Conservation (phyloP, 2,888 invertebrate genomes). For the Hofmannophila pseudospretella region DNA sequence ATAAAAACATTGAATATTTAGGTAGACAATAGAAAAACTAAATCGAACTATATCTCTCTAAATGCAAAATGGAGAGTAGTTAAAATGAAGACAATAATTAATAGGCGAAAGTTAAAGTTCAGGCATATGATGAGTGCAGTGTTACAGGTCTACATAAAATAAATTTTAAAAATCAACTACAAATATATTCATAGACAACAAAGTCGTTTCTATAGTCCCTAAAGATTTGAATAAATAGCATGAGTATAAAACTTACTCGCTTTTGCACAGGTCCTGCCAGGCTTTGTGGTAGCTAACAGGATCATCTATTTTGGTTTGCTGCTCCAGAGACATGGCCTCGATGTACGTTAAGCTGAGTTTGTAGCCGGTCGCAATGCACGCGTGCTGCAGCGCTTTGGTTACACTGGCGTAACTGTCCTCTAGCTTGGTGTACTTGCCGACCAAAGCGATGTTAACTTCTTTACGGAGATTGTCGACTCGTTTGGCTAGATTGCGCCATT, state of each 20-base stretch:
- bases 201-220: too few species aligned
- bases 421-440: constrained; percentile 97
- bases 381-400: constrained; percentile 95
- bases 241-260: constrained; percentile 83
- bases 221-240: too few species aligned
- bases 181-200: too few species aligned
- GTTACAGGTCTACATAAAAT: too few species aligned
- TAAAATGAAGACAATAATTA: too few species aligned
- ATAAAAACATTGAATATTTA: too few species aligned
- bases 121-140: too few species aligned
- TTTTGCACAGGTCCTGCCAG: constrained; percentile 93
- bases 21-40: too few species aligned
- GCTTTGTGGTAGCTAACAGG: constrained; percentile 94
- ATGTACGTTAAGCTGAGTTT: constrained; percentile 93
- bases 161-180: too few species aligned
- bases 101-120: too few species aligned
- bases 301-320: constrained; percentile 82
- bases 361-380: constrained; percentile 90
- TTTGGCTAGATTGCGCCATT: constrained; percentile 94
- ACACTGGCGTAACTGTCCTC: constrained; percentile 98
- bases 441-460: constrained; percentile 92
- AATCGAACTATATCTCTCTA: too few species aligned
- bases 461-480: constrained; percentile 90
- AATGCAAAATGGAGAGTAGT: too few species aligned
- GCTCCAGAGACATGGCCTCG: constrained; percentile 93